Evolutionary conservation across 2,888 invertebrate species (phyloP), one percentile per base, ranked within the genome.

Genomic region (Sisyra terminalis): DNA sequence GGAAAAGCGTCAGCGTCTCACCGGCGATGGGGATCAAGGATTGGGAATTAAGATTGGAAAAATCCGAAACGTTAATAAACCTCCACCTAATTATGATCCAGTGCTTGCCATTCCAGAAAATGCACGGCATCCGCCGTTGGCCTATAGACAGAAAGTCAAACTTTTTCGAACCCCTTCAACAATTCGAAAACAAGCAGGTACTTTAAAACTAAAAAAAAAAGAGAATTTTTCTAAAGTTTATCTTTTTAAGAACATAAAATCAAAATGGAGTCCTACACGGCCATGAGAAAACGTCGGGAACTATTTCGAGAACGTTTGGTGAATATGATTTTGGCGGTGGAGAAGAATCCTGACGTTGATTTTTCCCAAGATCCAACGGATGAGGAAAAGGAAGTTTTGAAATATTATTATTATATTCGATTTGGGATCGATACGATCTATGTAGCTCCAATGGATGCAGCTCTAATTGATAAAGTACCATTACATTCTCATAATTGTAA

Each of bases 351-450:
- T 7, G 66, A 58, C n/a, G 63, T 59, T 10, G 58, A 9, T 11
- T 4, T n/a, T 4, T 11, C 11, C n/a, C 2, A n/a, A 17, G 11
- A 17, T 55, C 69, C 73, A 18, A 66, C 69, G 2, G 70, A 72
- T 36, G 18, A 16, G n/a, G 82, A 85, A 54, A 72, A 72, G 50
- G 76, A 83, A 56, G 61, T 80, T 52, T 59, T 83, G 40, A 71
- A 88, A 48, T 93, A 93, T 61, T 87, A 89, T 58, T 89, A 87
- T 59, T 94, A 90, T 55, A 75, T 93, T 39, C 78, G 81, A 52
- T 81, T 89, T 58, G 93, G 92, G 1, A 82, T 93, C 35, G 90
- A 90, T 56, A 89, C 89, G 2, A 78, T 82, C 47, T 83, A 90
- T 56, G 85, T 93, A 1, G 84, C 89, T 1, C 82, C 89, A 2